These are phyloP conservation scores for Sebastes alutus DNA, from an alignment of 2,797 vertebrate species.

Conservation along the genomic window DNA sequence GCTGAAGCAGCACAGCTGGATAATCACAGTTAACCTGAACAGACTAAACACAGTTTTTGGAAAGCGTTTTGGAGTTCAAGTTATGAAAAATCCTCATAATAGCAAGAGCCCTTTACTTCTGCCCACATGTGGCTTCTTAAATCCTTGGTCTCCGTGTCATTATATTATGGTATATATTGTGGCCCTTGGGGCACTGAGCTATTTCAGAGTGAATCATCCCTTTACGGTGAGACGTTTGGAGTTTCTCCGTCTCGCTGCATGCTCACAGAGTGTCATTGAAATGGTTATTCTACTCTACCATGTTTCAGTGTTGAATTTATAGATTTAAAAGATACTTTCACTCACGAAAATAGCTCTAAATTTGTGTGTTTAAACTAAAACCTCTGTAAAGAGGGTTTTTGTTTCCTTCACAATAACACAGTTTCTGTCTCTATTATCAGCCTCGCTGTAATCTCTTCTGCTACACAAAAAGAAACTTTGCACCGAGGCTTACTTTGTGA, in stretches of 20 bases:
- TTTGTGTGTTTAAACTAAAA: neutral
- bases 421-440: neutral
- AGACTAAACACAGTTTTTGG: neutral
- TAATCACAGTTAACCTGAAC: conserved; percentile 3
- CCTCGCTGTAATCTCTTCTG: conserved; percentile 7
- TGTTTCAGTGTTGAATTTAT: neutral
- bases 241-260: neutral
- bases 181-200: neutral
- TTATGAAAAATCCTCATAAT: neutral
- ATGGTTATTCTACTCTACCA: neutral
- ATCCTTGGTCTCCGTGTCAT: neutral
- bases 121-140: neutral
- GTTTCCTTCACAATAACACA: neutral
- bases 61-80: neutral
- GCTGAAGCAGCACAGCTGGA: conserved; percentile 15
- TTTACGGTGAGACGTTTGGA: neutral
- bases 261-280: neutral
- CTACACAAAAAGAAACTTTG: conserved; percentile 7
- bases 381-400: neutral
- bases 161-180: conserved; percentile 26
- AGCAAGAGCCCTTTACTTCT: neutral
- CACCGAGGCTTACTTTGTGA: conserved; percentile 15
- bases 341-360: neutral
- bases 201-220: conserved; percentile 13
- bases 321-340: neutral